Evolutionary conservation across 2,113 vertebrate species (phyloP).

Genomic region (Oncorhynchus tshawytscha): DNA sequence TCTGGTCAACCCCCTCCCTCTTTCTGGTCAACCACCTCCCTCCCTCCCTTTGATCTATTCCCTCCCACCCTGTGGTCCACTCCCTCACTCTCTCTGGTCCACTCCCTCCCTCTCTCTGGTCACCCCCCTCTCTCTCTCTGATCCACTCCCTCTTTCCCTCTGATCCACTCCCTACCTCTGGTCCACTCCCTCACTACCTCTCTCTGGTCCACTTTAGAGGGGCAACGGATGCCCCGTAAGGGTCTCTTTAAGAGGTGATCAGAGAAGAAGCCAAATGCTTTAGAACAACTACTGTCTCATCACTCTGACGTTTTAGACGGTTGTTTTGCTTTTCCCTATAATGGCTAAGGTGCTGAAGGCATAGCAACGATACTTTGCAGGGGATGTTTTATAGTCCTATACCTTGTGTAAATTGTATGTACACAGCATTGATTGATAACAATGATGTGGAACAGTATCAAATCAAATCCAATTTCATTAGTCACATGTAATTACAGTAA

Average conservation of each 20-base stretch:
- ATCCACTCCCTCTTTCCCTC: rapidly evolving
- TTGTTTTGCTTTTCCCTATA: slow-evolving; percentile 8
- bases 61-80: no score
- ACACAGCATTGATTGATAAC: neutral
- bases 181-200: no score
- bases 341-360: slow-evolving; percentile 1
- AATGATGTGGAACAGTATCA: no score
- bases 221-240: slow-evolving; percentile 36
- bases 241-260: slow-evolving; percentile 38
- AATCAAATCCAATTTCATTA: no score
- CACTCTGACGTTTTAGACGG: slow-evolving; percentile 29
- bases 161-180: no score
- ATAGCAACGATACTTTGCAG: neutral
- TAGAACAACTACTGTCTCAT: slow-evolving; percentile 25
- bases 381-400: neutral
- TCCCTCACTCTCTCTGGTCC: no score
- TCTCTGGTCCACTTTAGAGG: slow-evolving; percentile 38
- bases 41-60: no score
- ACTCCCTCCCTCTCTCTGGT: no score
- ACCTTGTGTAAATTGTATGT: neutral
- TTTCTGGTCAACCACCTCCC: no score
- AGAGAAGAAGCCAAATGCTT: slow-evolving; percentile 36
- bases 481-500: no score
- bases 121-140: no score
- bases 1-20: no score